These are phyloP conservation scores for Ips nitidus DNA, from an alignment of 1,140 invertebrate species.

Conservation along the genomic window DNA sequence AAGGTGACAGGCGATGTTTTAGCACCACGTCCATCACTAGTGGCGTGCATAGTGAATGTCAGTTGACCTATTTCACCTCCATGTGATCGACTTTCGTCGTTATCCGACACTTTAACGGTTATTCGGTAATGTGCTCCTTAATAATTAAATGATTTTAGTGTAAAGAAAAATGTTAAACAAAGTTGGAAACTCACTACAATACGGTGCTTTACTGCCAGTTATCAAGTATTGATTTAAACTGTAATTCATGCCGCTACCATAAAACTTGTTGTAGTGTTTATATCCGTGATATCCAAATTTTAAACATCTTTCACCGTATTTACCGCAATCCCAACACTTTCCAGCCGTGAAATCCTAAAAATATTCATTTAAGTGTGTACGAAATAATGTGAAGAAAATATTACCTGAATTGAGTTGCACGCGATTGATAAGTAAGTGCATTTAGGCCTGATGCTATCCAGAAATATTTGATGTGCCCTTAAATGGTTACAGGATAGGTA, in stretches of 20 bases:
- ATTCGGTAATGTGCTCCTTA: slow-evolving; percentile 75
- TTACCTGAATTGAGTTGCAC: slow-evolving; percentile 74
- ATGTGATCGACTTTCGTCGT: slow-evolving; percentile 67
- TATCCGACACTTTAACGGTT: slow-evolving; percentile 71
- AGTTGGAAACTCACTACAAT: slow-evolving; percentile 68
- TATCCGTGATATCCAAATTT: slow-evolving; percentile 68
- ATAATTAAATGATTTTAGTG: slow-evolving; percentile 31
- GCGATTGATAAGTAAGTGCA: slow-evolving; percentile 77
- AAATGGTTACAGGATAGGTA: slow-evolving; percentile 85
- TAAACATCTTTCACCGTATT: slow-evolving; percentile 65
- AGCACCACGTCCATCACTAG: slow-evolving; percentile 45
- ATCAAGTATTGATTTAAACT: slow-evolving; percentile 68
- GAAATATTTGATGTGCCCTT: slow-evolving; percentile 81
- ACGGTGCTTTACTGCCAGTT: slow-evolving; percentile 67
- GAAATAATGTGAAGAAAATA: slow-evolving; percentile 10
- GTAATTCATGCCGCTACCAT: slow-evolving; percentile 46
- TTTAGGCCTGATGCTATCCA: slow-evolving; percentile 75
- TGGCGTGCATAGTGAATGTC: slow-evolving; percentile 66
- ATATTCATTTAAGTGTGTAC: slow-evolving; percentile 14
- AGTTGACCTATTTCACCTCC: slow-evolving; percentile 78
- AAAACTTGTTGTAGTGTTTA: slow-evolving; percentile 55
- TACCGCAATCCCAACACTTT: slow-evolving; percentile 71
- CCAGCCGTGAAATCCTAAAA: slow-evolving; percentile 68
- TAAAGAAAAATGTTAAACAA: background rate
- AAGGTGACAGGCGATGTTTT: slow-evolving; percentile 43